Evolutionary conservation across 2,888 invertebrate species (phyloP), one percentile per base, ranked within the genome.

Genomic region (Coelopa pilipes): DNA sequence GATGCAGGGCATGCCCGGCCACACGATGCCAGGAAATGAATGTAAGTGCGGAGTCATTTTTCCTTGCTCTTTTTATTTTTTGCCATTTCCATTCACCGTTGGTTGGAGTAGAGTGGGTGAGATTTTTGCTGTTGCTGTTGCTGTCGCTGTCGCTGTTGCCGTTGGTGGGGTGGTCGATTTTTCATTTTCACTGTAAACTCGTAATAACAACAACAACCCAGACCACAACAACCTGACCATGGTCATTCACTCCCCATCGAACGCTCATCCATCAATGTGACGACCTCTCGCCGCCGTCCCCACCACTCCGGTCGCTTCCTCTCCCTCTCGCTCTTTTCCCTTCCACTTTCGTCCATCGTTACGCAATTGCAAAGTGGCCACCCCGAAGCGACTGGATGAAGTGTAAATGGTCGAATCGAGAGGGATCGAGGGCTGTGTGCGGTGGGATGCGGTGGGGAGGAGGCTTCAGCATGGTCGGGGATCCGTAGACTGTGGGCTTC

Each of bases 21-120:
- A 91, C 81, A 93, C 92, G 84, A 92, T 94, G 85, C 92, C 93
- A 81, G 93, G 93, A 85, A 90, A 91, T 82, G 94, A 94, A 90
- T 94, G 94, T 94, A 90, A 93, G 93, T 92, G 82, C 66, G 73
- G 53, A 7, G 2, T 34, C 7, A 34, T 34, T 34, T 34, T 34
- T 34, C 7, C 34, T 34, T 34, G 34, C 7, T 34, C 7, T 34
- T 34, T 34, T 34, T 55, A 63, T 72, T 60, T 70, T 65, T 60
- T 47, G 47, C 13, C 46, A 15, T 62, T 53, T 62, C 45, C 45
- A 69, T 49, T 34, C 34, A 34, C 34, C 34, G 34, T 34, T 34
- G 2, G 2, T 34, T 34, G 34, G 24, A n/a, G 34, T 11, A 53
- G 15, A 3, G 34, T 24, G 24, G 24, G 34, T 24, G 10, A 62